Evolutionary conservation across 2,888 invertebrate genomes (phyloP).

Genomic region (Xiphydria camelus): DNA sequence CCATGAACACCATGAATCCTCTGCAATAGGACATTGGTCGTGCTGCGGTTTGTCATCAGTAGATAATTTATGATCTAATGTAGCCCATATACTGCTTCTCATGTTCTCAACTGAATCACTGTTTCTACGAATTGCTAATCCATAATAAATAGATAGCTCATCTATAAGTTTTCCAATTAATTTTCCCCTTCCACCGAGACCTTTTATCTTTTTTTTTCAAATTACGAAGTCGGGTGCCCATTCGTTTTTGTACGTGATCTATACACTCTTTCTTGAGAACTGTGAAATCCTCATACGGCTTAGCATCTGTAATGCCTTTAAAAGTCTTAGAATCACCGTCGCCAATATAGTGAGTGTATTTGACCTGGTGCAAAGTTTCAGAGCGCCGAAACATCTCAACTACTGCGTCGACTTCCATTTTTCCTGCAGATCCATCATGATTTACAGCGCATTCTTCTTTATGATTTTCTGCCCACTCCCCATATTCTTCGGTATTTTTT

Average conservation of each 20-base stretch:
- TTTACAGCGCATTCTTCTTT: too few species aligned
- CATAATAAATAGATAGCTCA: slow-evolving; percentile 20
- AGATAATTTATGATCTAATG: slow-evolving; percentile 27
- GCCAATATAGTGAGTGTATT: too few species aligned
- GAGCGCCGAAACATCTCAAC: too few species aligned
- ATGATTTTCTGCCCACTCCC: too few species aligned
- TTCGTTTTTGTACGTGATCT: slow-evolving; percentile 11
- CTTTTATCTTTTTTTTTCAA: slow-evolving; percentile 8
- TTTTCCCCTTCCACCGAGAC: slow-evolving; percentile 3
- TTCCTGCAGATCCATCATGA: too few species aligned
- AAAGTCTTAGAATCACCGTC: slow-evolving; percentile 17
- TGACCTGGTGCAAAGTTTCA: too few species aligned
- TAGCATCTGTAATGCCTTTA: slow-evolving; percentile 9
- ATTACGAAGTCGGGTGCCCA: slow-evolving; percentile 14
- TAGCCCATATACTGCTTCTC: slow-evolving; percentile 27
- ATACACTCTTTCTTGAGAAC: slow-evolving; percentile 15
- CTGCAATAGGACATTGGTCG: slow-evolving; percentile 22
- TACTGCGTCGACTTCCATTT: too few species aligned
- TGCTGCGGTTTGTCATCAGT: slow-evolving; percentile 31
- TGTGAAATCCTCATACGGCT: slow-evolving; percentile 9
- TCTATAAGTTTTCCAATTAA: slow-evolving; percentile 8
- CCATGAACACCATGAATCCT: slow-evolving; percentile 28
- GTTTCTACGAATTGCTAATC: slow-evolving; percentile 22
- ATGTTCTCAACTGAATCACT: slow-evolving; percentile 17
- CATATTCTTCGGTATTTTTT: too few species aligned